Evolutionary conservation across 2,113 vertebrate species (phyloP), one percentile per base, ranked within the genome.

Genomic region (Oreotragus oreotragus): DNA sequence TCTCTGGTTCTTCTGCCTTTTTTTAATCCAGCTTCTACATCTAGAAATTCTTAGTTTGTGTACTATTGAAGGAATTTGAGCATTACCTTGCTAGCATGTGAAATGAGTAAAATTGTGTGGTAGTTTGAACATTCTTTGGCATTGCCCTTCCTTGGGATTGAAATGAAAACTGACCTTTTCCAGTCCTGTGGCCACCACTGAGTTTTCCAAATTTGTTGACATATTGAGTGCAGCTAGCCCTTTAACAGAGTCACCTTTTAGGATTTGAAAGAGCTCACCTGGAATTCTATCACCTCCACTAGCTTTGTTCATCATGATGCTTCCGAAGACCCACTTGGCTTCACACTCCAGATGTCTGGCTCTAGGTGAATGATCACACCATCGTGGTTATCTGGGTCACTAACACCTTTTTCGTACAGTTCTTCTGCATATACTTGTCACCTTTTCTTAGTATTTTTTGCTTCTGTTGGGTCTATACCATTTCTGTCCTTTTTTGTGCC

Each of bases 331-430:
- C 19, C n/a, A 12, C n/a, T 70, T 70, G n/a, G 66, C 66, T 70
- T 70, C 66, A 23, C 19, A 21, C 19, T 36, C 10, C 66, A 70
- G 19, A 70, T 70, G 66, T 70, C 66, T 39, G 66, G 9, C 19
- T 70, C 17, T 70, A 70, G 66, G n/a, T 70, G n/a, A 36, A 23
- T 23, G 66, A 36, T 70, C n/a, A 39, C n/a, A 70, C 66, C n/a
- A 23, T 39, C 0, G 0, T 70, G n/a, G 66, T 70, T 70, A 70
- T 23, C n/a, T 0, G 0, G 66, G 66, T 36, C 66, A 36, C 9
- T 70, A 36, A 39, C 9, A 70, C 66, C 64, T 70, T 70, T 70
- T 12, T 70, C 0, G 0, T 70, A 70, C 19, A 36, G 66, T 23
- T 70, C 19, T 70, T 70, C n/a, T 36, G 19, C 1, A 70, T 21